Evolutionary conservation across 2,888 invertebrate genomes (phyloP), one percentile per base, ranked within the genome.

Genomic region (Cryptocheilus praepositus): DNA sequence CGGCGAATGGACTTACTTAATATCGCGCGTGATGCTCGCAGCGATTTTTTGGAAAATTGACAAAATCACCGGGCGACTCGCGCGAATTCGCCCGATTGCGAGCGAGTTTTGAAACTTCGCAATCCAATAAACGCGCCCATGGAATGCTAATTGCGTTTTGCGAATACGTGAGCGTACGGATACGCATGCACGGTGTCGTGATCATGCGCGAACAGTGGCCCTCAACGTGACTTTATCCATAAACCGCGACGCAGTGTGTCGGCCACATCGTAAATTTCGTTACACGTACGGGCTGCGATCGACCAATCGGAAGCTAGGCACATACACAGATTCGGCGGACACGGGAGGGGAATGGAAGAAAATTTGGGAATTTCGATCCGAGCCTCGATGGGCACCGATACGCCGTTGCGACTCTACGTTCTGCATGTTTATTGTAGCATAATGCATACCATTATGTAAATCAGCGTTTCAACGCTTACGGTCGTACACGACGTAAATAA

Each of bases 391-490:
- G 52, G 52, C 52, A 19, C 21, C 52, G 70, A 67, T 74, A 66
- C 74, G 75, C 65, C 64, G 70, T 56, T 61, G 54, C 55, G 64
- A 58, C 44, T 67, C 77, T 60, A 56, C 71, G 69, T 52, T 55
- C 49, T 59, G 79, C 77, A 69, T 78, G 77, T 78, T 78, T 78
- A 78, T 78, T 56, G 77, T 78, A 71, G 79, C 79, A 78, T 79
- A 78, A 78, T 78, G 79, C 79, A 80, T 79, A 69, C 53, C 80
- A 79, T 79, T 80, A 80, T 80, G 78, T 67, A 79, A 78, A 79
- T 79, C 61, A 36, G 19, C 36, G 68, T 64, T 71, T 65, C 74
- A 43, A 52, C 70, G 80, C 65, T 80, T 78, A 78, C 73, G 71
- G 71, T 57, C 61, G 71, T 73, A 71, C 68, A 54, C 52, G 49